A percentile compares a stretch with the other conserved stretches of the same genome.
Evolutionary conservation across 2,797 vertebrate genomes (phyloP).

Genomic region (Anguilla megastoma): DNA sequence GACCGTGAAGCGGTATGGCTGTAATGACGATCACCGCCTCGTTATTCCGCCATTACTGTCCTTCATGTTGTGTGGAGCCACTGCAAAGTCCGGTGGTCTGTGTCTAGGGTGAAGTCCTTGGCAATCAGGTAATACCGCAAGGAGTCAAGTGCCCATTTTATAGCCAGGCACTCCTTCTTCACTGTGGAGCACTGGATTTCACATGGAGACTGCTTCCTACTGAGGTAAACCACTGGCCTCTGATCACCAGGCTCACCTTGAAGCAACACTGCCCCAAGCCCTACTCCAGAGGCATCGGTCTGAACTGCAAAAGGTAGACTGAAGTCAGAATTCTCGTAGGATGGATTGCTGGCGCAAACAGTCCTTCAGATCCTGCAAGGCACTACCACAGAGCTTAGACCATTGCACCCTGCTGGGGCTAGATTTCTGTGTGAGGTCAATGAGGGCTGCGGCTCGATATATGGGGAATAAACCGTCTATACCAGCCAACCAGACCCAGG

Average conservation of each 20-base stretch:
- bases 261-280: background rate
- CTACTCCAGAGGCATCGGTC: background rate
- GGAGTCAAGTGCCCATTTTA: background rate
- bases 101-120: constrained; percentile 18
- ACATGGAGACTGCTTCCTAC: background rate
- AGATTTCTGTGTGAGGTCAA: no score
- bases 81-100: constrained; percentile 9
- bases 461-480: no score
- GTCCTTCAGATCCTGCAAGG: background rate
- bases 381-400: no score
- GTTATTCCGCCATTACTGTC: constrained; percentile 15
- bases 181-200: background rate
- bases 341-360: constrained; percentile 7
- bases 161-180: background rate
- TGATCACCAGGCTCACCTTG: background rate
- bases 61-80: constrained; percentile 21
- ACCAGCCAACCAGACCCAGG: no score
- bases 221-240: background rate
- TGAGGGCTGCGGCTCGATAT: no score
- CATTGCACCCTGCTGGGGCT: no score
- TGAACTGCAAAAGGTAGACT: background rate
- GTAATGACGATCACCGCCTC: constrained; percentile 5
- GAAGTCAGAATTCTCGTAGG: background rate
- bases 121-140: constrained; percentile 21
- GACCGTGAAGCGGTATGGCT: constrained; percentile 9